Percentiles rank a stretch among this genome's conserved stretches.
Conservation (phyloP, 2,113 vertebrate species). For the Brienomyrus longianalis region DNA sequence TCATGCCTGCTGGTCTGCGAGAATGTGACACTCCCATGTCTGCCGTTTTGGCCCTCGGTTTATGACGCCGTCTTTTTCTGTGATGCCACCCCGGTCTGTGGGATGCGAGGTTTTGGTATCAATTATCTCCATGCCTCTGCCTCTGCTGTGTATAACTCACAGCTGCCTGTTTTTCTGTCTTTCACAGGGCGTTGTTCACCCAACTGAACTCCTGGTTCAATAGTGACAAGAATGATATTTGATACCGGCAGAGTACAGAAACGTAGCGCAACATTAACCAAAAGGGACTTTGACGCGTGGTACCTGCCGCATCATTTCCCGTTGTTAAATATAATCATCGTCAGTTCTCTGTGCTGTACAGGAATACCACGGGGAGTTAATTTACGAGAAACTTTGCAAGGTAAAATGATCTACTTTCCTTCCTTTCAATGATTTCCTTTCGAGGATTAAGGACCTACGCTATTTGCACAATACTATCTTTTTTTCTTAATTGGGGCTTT, state of each 20-base stretch:
- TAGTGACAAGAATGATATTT: slow-evolving; percentile 47
- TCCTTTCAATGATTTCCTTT: slow-evolving; percentile 39
- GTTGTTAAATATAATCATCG: slow-evolving; percentile 63
- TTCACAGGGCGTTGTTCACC: slow-evolving; percentile 38
- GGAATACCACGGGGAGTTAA: slow-evolving; percentile 47
- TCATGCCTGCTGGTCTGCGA: slow-evolving; percentile 9
- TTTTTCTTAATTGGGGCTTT: not conserved
- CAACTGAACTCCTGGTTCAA: slow-evolving; percentile 47
- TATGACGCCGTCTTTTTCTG: slow-evolving; percentile 42
- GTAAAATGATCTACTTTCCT: slow-evolving; percentile 51
- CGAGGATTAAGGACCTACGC: slow-evolving; percentile 28
- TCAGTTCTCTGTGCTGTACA: slow-evolving; percentile 42
- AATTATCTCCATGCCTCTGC: slow-evolving; percentile 49
- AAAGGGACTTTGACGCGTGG: slow-evolving; percentile 31
- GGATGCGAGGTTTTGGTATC: slow-evolving; percentile 47
- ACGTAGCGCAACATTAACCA: slow-evolving; percentile 29
- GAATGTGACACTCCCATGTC: not conserved
- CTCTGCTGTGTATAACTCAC: slow-evolving; percentile 20
- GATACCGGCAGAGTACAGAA: slow-evolving; percentile 44
- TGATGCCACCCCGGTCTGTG: slow-evolving; percentile 42
- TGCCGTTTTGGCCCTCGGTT: slow-evolving; percentile 37
- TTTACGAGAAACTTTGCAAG: slow-evolving; percentile 46
- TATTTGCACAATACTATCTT: slow-evolving; percentile 10
- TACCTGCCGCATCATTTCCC: slow-evolving; percentile 43
- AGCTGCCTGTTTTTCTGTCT: slow-evolving; percentile 23